Base-by-base conservation (phyloP, 2,797 vertebrate genomes). In the Tapirus indicus region DNA sequence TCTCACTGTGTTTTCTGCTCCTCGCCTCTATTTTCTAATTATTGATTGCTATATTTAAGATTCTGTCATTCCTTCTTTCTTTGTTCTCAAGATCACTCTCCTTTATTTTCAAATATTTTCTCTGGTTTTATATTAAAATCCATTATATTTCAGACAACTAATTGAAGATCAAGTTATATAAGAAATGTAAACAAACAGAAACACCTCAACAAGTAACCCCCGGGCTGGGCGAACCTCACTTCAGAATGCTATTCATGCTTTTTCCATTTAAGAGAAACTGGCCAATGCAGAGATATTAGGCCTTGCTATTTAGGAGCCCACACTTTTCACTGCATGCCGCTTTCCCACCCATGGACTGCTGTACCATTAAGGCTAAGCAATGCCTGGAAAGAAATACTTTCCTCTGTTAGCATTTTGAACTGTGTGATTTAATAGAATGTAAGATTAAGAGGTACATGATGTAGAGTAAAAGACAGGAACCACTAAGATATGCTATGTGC, bases 51-150 rank as follows among this genome's bases (percentile, higher is more conserved):
- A 16, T 54, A 88, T 93, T 91, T 38, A 93, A 84, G 58, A 78
- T 79, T 79, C 16, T 83, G 18, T 94, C 17, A 72, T 86, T 88
- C 23, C 23, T 68, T 25, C 23, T 84, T 95, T 88, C 62, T 95
- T 85, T 91, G 16, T 60, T 86, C 14, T 89, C 29, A 64, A 72
- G 11, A 77, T 71, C 9, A 69, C 8, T 54, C n/a, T 78, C 27
- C 38, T 83, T 83, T 87, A 62, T 94, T 78, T 96, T 87, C 32
- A 75, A 92, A 62, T 56, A 72, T 56, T 74, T 11, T 94, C 38
- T 79, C 10, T 93, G 29, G 4, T 75, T 54, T 79, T 72, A 38
- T 56, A 83, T 83, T 87, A 79, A 95, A 87, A 87, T 21, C 2
- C 29, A 88, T 72, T 74, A 62, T 62, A 75, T 74, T 66, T 93